Conservation (phyloP, 53 echinoderm and acorn worm genomes). For the Paracentrotus lividus region DNA sequence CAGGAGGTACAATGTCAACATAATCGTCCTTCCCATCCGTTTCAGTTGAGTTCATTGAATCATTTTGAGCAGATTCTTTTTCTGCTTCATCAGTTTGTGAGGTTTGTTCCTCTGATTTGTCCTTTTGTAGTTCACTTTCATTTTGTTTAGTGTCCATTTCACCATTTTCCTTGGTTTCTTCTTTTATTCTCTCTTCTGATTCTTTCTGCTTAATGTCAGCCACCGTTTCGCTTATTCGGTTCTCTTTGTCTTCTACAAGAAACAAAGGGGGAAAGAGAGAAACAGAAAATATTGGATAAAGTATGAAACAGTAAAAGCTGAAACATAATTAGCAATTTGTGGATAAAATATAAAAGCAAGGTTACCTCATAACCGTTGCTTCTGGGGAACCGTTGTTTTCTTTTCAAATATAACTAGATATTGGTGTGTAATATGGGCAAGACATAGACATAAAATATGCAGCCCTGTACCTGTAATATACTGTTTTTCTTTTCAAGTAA, state of each 20-base stretch:
- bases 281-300: no score
- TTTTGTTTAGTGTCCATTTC: constrained; percentile 63
- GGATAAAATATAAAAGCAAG: no score
- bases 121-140: not conserved
- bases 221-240: constrained; percentile 32
- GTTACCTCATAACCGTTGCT: no score
- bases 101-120: not conserved
- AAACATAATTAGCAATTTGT: no score
- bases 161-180: constrained; percentile 61
- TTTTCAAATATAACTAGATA: no score
- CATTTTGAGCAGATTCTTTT: constrained; percentile 52
- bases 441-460: no score
- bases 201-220: constrained; percentile 18
- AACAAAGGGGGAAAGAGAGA: not conserved
- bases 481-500: no score
- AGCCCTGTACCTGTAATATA: no score
- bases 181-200: not conserved
- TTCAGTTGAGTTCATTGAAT: constrained; percentile 44
- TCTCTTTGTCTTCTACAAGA: constrained; percentile 59
- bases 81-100: constrained; percentile 34
- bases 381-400: no score
- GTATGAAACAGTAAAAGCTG: no score
- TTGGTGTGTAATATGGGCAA: no score
- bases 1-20: constrained; percentile 48
- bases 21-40: constrained; percentile 56